Conservation (phyloP, 2,797 vertebrate species). For the Cuculus canorus region DNA sequence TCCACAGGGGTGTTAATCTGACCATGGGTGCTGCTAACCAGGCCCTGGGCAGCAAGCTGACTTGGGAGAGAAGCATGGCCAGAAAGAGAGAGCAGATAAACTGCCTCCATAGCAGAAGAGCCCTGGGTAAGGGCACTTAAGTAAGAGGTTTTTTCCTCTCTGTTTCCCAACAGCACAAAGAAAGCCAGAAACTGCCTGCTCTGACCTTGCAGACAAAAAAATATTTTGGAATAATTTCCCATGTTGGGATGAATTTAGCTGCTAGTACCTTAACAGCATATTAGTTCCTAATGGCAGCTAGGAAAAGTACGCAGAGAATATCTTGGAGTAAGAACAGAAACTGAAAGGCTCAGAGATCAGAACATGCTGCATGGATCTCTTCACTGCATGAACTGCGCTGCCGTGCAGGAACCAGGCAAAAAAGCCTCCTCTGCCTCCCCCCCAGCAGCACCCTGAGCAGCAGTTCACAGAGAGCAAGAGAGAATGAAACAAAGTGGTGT, state of each 20-base stretch:
- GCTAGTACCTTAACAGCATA: too few species aligned
- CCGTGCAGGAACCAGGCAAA: rapidly evolving
- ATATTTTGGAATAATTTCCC: background rate
- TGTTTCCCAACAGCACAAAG: background rate
- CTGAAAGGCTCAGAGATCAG: rapidly evolving
- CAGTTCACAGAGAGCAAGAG: background rate
- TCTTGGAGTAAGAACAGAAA: background rate
- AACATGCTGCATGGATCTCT: background rate
- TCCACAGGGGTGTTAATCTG: background rate
- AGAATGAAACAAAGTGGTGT: background rate
- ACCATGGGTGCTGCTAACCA: background rate
- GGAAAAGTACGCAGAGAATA: background rate
- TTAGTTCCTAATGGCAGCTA: too few species aligned
- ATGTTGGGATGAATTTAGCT: background rate
- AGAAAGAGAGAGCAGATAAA: background rate
- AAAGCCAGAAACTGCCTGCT: background rate
- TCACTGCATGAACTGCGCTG: background rate
- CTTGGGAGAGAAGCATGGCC: background rate
- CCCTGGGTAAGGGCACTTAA: background rate
- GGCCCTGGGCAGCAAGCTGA: background rate
- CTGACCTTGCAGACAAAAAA: background rate
- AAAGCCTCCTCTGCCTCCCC: background rate
- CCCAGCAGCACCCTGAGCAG: background rate
- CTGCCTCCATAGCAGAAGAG: background rate
- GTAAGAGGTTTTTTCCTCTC: background rate